A percentile compares a stretch with the other conserved stretches of the same genome.
Conservation (phyloP, 2,113 vertebrate genomes). For the Paratilapia polleni region DNA sequence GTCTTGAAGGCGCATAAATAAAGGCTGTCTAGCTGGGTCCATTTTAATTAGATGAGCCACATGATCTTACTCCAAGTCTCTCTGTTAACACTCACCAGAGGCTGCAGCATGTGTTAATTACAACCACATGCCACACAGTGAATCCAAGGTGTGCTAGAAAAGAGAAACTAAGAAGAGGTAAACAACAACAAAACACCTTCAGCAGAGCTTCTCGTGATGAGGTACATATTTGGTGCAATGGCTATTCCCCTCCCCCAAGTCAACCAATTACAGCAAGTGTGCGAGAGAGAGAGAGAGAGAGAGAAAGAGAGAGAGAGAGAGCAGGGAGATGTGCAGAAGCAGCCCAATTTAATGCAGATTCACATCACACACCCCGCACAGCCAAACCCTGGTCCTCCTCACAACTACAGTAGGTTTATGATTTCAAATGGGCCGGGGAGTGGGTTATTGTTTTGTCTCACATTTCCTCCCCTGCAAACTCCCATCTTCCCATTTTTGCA, state of each 20-base stretch:
- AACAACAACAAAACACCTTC: conserved; percentile 61
- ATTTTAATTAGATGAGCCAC: conserved; percentile 75
- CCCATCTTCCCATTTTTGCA: conserved; percentile 70
- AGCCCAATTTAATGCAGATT: conserved; percentile 71
- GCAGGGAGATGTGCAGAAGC: conserved; percentile 24
- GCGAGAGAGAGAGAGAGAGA: background rate
- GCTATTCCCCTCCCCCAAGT: conserved; percentile 48
- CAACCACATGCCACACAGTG: conserved; percentile 41
- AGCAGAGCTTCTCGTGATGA: conserved; percentile 52
- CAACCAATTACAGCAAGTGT: conserved; percentile 65
- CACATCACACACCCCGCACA: conserved; percentile 21
- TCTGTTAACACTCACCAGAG: conserved; percentile 63
- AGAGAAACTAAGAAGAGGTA: conserved; percentile 51
- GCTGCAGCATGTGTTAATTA: conserved; percentile 70
- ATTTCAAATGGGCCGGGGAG: conserved; percentile 61
- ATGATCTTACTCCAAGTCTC: conserved; percentile 56
- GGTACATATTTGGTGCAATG: conserved; percentile 50
- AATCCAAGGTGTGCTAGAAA: conserved; percentile 64
- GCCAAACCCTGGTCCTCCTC: conserved; percentile 2
- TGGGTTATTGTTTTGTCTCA: conserved; percentile 74
- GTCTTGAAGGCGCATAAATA: conserved; percentile 73
- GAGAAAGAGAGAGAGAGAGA: background rate
- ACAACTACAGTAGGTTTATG: conserved; percentile 47
- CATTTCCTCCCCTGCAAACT: conserved; percentile 64
- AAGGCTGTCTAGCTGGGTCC: conserved; percentile 67